Percentiles rank a stretch among this genome's conserved stretches.
phyloP scores from a whole-genome alignment of 2,797 vertebrate genomes.

The Melanotaenia boesemani region DNA sequence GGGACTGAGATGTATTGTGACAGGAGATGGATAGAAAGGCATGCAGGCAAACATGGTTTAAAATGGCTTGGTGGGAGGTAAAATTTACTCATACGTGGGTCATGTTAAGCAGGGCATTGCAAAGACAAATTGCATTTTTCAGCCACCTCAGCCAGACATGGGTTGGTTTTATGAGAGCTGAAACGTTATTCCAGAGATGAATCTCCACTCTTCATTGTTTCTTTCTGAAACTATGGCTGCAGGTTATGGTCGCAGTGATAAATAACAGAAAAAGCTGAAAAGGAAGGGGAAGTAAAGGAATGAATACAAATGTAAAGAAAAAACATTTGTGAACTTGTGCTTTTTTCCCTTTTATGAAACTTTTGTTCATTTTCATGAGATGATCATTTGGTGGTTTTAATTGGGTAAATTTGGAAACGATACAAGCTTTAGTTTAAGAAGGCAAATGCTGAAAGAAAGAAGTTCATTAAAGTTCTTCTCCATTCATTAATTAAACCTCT shows the following conservation, averaged over 20 bases:
- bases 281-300: neutral
- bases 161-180: conserved; percentile 22
- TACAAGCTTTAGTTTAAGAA: too few relatives aligned
- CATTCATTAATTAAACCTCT: too few relatives aligned
- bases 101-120: conserved; percentile 37
- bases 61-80: conserved; percentile 61
- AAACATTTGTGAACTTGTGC: too few relatives aligned
- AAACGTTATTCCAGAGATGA: conserved; percentile 37
- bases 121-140: conserved; percentile 56
- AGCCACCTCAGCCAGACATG: conserved; percentile 8
- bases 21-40: conserved; percentile 68
- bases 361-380: too few relatives aligned
- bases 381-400: too few relatives aligned
- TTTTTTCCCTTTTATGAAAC: too few relatives aligned
- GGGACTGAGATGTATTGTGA: conserved; percentile 40
- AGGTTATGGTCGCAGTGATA: conserved; percentile 10
- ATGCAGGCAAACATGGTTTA: conserved; percentile 27
- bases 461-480: too few relatives aligned
- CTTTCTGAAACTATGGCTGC: conserved; percentile 8
- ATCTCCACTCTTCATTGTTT: conserved; percentile 11
- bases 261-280: neutral
- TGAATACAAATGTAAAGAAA: neutral
- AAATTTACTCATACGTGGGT: conserved; percentile 49
- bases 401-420: too few relatives aligned
- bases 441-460: too few relatives aligned